phyloP scores from a whole-genome alignment of 2,888 invertebrate genomes.

The Nymphalis urticae region DNA sequence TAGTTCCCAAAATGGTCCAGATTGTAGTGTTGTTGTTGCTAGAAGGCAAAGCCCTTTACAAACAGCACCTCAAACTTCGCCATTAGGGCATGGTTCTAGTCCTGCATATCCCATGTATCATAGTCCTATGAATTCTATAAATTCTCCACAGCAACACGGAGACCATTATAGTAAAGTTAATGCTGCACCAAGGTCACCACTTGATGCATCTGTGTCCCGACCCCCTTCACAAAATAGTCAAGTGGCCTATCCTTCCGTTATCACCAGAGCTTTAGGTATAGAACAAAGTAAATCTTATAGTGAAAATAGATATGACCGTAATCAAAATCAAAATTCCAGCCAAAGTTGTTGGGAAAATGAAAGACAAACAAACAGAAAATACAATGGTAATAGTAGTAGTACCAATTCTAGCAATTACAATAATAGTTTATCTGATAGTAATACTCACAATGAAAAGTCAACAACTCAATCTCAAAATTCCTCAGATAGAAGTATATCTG shows the following conservation, averaged over 20 bases:
- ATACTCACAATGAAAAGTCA: conserved; percentile 72
- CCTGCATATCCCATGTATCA: conserved; percentile 92
- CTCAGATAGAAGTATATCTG: conserved; percentile 67
- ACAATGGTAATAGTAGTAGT: conserved; percentile 70
- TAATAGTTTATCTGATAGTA: conserved; percentile 70
- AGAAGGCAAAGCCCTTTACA: conserved; percentile 86
- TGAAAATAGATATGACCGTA: conserved; percentile 80
- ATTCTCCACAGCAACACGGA: conserved; percentile 86
- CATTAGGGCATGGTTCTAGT: conserved; percentile 87
- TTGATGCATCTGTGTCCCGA: conserved; percentile 86
- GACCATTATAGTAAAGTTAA: conserved; percentile 76
- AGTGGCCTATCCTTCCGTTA: conserved; percentile 91
- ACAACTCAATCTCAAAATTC: conserved; percentile 71
- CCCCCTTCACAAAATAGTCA: conserved; percentile 83
- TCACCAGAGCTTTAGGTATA: conserved; percentile 86
- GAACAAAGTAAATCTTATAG: conserved; percentile 81
- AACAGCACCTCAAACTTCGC: conserved; percentile 87
- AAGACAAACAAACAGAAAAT: conserved; percentile 74
- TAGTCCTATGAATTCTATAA: conserved; percentile 89
- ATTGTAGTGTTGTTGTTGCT: conserved; percentile 84
- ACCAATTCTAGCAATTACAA: conserved; percentile 68
- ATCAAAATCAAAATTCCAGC: conserved; percentile 71
- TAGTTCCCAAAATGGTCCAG: conserved; percentile 84
- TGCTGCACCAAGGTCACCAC: conserved; percentile 85
- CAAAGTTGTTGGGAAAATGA: conserved; percentile 83